Conservation (phyloP, 1,140 invertebrate species). For the Hypothenemus hampei region DNA sequence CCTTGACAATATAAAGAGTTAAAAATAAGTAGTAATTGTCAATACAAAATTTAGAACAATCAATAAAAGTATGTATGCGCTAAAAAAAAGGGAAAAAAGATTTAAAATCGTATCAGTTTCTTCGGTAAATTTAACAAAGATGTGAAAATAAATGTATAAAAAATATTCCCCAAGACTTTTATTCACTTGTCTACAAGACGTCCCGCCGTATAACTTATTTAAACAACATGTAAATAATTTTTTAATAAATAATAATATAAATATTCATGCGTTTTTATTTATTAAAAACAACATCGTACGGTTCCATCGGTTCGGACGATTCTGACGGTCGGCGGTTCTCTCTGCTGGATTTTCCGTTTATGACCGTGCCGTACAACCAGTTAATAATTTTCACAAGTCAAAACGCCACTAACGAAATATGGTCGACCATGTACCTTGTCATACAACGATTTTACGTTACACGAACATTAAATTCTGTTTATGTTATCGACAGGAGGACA, state of each 20-base stretch:
- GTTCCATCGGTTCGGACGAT: not conserved
- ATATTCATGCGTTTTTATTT: constrained; percentile 17
- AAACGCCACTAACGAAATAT: constrained; percentile 20
- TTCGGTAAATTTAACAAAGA: too few species aligned
- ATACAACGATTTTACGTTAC: constrained; percentile 24
- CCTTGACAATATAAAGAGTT: too few species aligned
- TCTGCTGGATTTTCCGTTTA: constrained; percentile 17
- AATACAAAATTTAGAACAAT: too few species aligned
- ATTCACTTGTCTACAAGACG: constrained; percentile 10
- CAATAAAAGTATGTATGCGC: too few species aligned
- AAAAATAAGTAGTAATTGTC: too few species aligned
- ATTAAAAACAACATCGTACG: constrained; percentile 8
- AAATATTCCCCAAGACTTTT: constrained; percentile 14
- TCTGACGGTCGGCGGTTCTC: constrained; percentile 9
- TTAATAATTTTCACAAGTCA: constrained; percentile 21
- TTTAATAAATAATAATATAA: constrained; percentile 20
- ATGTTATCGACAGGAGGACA: constrained; percentile 19
- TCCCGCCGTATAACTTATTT: constrained; percentile 14
- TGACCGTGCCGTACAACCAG: constrained; percentile 13
- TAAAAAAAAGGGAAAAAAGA: too few species aligned
- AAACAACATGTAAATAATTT: constrained; percentile 16
- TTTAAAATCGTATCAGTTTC: too few species aligned
- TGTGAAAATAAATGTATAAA: not conserved
- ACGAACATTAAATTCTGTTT: constrained; percentile 20
- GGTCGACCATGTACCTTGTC: constrained; percentile 21